Percentiles rank a stretch among this genome's conserved stretches.
Evolutionary conservation across 2,888 invertebrate genomes (phyloP).

Genomic region (Trachelus stipa): DNA sequence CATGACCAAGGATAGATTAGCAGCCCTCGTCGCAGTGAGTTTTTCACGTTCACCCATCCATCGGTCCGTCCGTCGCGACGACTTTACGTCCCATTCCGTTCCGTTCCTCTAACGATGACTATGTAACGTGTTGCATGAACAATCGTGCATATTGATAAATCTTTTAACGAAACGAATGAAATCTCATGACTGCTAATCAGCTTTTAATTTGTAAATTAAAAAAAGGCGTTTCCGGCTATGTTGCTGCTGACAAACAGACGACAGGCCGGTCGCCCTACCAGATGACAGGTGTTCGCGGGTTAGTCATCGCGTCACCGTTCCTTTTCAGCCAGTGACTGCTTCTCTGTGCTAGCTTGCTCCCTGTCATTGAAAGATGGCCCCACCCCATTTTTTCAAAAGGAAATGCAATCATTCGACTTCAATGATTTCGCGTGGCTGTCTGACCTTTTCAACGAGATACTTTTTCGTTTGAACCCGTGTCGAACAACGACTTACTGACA

Average conservation of each 20-base stretch:
- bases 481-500: not conserved
- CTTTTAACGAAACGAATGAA: not conserved
- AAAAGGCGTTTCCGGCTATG: conserved; percentile 7
- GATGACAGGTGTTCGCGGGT: conserved; percentile 42
- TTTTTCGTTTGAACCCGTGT: not conserved
- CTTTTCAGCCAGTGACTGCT: conserved; percentile 21
- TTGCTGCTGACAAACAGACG: conserved; percentile 9
- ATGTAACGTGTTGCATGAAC: conserved; percentile 23
- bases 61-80: conserved; percentile 1
- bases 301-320: conserved; percentile 16
- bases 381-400: not conserved
- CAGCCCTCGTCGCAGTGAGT: conserved; percentile 94
- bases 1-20: conserved; percentile 98
- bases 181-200: not conserved
- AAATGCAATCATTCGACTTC: not conserved
- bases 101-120: conserved; percentile 1
- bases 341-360: not conserved
- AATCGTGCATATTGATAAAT: not conserved
- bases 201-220: not conserved
- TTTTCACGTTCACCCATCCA: conserved; percentile 28
- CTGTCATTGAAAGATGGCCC: not conserved
- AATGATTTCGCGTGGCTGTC: conserved; percentile 4
- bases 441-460: not conserved
- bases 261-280: conserved; percentile 22
- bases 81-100: conserved; percentile 6